Evolutionary conservation across 1,140 invertebrate genomes (phyloP).

Genomic region (Stegodyphus dumicola): DNA sequence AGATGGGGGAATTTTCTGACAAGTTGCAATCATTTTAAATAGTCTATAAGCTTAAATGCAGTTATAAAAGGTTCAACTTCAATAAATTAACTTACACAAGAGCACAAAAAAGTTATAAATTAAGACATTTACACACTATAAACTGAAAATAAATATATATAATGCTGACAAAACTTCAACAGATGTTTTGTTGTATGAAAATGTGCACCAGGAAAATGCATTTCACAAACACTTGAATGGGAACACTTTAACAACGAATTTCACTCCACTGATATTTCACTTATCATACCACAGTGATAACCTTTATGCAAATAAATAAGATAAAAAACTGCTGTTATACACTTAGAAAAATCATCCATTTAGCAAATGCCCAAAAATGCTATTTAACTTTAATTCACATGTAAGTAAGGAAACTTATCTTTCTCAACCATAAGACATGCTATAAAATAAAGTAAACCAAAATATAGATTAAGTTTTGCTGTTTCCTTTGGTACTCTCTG

Average conservation of each 20-base stretch:
- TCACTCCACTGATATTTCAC: too few species aligned
- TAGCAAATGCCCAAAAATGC: too few species aligned
- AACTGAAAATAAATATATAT: neutral
- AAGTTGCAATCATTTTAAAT: neutral
- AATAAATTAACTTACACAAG: constrained; percentile 13
- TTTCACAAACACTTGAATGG: too few species aligned
- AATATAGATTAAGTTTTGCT: constrained; percentile 88
- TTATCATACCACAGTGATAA: too few species aligned
- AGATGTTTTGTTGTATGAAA: neutral
- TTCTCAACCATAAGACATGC: constrained; percentile 69
- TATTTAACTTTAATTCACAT: constrained; percentile 3
- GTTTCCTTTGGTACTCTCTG: constrained; percentile 86
- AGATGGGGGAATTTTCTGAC: neutral
- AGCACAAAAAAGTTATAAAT: neutral
- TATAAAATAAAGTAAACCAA: constrained; percentile 89
- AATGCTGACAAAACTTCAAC: constrained; percentile 10
- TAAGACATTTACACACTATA: constrained; percentile 2
- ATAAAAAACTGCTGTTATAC: neutral
- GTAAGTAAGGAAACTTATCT: constrained; percentile 59
- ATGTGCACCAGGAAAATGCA: too few species aligned
- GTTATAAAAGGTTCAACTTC: constrained; percentile 1
- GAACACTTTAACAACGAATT: too few species aligned
- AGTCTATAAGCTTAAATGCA: neutral
- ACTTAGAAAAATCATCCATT: too few species aligned
- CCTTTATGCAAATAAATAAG: neutral